A percentile compares a stretch with the other conserved stretches of the same genome.
These are phyloP conservation scores for Cephus pulcher DNA, from an alignment of 2,888 invertebrate genomes.

Conservation along the genomic window DNA sequence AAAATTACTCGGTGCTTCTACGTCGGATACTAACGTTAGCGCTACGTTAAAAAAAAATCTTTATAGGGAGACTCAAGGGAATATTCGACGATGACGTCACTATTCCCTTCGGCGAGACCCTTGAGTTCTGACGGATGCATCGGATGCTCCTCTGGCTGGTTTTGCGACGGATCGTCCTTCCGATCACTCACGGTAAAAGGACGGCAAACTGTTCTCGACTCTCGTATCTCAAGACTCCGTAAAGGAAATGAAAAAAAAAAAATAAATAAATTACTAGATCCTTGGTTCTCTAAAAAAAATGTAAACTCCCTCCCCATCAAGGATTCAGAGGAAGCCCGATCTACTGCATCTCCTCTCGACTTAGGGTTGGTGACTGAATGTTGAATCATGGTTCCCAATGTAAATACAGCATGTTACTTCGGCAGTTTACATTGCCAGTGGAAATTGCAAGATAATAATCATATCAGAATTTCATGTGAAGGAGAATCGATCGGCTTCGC, in stretches of 20 bases:
- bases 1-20: not conserved
- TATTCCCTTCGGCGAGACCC: not conserved
- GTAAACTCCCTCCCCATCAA: not conserved
- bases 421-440: no score
- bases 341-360: not conserved
- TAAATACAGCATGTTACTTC: not conserved
- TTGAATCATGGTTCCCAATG: not conserved
- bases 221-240: not conserved
- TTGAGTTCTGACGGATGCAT: not conserved
- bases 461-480: not conserved
- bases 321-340: not conserved
- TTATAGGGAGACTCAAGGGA: not conserved
- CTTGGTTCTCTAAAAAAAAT: not conserved
- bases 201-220: not conserved
- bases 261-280: not conserved
- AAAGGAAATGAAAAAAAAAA: not conserved
- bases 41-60: not conserved
- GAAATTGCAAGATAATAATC: not conserved
- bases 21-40: not conserved
- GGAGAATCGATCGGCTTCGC: not conserved
- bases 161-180: not conserved
- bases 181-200: not conserved
- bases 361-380: not conserved
- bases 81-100: not conserved
- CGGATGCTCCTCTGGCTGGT: not conserved